Conservation (phyloP, 2,113 vertebrate species). For the Odocoileus virginianus region DNA sequence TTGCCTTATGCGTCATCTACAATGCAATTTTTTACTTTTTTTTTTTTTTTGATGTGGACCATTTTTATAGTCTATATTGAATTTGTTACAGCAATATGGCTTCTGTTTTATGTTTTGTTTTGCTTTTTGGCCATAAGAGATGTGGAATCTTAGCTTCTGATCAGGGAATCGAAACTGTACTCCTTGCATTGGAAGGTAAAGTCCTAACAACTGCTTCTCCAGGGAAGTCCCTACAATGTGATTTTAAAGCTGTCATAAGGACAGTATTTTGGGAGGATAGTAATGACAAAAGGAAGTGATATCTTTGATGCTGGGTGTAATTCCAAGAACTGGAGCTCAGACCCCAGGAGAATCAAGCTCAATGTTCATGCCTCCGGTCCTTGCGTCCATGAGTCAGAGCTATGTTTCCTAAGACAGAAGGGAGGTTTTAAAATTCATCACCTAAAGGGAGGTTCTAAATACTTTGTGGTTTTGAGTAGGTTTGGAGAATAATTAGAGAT, state of each 20-base stretch:
- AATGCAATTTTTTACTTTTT: neutral
- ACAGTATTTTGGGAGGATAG: neutral
- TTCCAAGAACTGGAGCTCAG: neutral
- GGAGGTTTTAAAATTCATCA: neutral
- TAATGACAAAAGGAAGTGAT: neutral
- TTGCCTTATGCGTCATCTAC: neutral
- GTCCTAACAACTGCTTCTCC: neutral
- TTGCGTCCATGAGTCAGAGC: neutral
- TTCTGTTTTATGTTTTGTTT: neutral
- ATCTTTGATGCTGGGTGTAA: neutral
- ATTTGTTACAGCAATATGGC: neutral
- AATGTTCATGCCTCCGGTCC: neutral
- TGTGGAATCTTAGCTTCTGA: neutral
- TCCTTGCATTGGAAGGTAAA: neutral
- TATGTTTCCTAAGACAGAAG: neutral
- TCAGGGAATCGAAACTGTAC: neutral
- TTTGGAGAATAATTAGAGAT: neutral
- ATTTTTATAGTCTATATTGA: neutral
- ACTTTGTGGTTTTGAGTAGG: neutral
- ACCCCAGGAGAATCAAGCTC: neutral
- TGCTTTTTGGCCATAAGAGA: neutral
- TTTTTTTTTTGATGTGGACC: neutral
- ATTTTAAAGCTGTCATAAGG: neutral
- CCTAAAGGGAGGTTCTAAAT: neutral
- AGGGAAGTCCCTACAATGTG: neutral